A percentile compares a stretch with the other conserved stretches of the same genome.
Conservation (phyloP, 2,797 vertebrate species). For the Mormyrops boulengeri region DNA sequence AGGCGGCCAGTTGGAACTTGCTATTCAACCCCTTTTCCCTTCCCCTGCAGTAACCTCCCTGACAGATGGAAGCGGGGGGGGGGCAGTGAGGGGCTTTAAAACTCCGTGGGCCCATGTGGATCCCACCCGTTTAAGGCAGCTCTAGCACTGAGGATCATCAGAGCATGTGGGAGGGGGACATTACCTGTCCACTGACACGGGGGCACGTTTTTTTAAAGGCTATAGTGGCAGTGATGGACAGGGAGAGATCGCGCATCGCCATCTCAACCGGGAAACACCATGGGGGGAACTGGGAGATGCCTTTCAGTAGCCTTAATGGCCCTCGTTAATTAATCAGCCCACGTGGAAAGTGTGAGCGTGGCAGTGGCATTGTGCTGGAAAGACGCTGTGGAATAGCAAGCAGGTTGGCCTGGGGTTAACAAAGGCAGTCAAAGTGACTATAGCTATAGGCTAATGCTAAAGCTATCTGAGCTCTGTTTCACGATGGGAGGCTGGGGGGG, state of each 20-base stretch:
- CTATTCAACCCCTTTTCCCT: constrained; percentile 50
- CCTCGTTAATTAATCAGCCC: constrained; percentile 68
- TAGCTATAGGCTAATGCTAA: constrained; percentile 14
- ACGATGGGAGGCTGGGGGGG: constrained; percentile 32
- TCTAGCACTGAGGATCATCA: constrained; percentile 43
- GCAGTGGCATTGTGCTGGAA: constrained; percentile 57
- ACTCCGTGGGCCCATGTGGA: constrained; percentile 53
- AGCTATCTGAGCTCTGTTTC: constrained; percentile 24
- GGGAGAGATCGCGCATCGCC: background rate
- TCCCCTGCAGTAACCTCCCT: constrained; percentile 56
- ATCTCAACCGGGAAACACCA: background rate
- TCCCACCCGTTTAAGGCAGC: constrained; percentile 30
- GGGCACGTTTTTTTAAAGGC: constrained; percentile 8
- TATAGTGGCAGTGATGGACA: constrained; percentile 34
- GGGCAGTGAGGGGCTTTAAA: constrained; percentile 56
- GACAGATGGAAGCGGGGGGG: constrained; percentile 63
- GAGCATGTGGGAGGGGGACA: constrained; percentile 46
- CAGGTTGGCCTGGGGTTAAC: background rate
- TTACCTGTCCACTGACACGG: constrained; percentile 34
- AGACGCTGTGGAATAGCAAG: background rate
- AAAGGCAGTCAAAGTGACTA: constrained; percentile 26
- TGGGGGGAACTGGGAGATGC: constrained; percentile 31
- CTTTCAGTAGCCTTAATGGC: constrained; percentile 67
- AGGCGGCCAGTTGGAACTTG: constrained; percentile 64
- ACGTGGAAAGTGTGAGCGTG: constrained; percentile 54